Conservation (phyloP, 2,113 vertebrate species). For the Chaetops frenatus region DNA sequence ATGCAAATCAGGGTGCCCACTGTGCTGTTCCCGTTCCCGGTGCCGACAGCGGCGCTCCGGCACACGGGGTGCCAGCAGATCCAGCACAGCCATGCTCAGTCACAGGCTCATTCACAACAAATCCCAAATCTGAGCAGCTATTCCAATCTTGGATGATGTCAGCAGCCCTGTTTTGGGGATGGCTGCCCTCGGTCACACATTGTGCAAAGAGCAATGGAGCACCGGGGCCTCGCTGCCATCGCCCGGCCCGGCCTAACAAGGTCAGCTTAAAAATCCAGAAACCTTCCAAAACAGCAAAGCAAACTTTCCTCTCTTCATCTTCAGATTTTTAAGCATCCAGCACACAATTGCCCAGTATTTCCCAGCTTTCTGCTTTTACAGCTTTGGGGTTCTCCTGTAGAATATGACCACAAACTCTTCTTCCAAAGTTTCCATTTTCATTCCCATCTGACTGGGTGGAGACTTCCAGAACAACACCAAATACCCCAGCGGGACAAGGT, state of each 20-base stretch:
- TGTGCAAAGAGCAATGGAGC: rapidly evolving
- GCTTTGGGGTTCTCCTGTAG: neutral
- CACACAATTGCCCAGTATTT: neutral
- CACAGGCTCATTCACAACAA: neutral
- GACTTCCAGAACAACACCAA: neutral
- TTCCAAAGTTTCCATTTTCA: neutral
- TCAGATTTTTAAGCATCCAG: neutral
- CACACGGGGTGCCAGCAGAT: neutral
- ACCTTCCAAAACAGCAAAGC: neutral
- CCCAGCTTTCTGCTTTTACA: neutral
- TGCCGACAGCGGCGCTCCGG: slow-evolving; percentile 57
- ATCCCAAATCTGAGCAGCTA: rapidly evolving
- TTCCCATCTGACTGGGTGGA: neutral
- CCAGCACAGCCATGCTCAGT: rapidly evolving
- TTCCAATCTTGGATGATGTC: rapidly evolving
- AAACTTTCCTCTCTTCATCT: neutral
- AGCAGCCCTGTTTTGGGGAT: neutral
- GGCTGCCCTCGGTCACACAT: rapidly evolving
- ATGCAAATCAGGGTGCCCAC: slow-evolving; percentile 73
- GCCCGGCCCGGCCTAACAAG: rapidly evolving
- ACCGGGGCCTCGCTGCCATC: rapidly evolving
- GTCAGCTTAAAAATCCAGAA: neutral
- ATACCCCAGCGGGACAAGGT: rapidly evolving
- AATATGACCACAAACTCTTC: rapidly evolving
- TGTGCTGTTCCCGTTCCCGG: slow-evolving; percentile 72